Evolutionary conservation across 2,113 vertebrate genomes (phyloP).

Genomic region (Pelobates fuscus): DNA sequence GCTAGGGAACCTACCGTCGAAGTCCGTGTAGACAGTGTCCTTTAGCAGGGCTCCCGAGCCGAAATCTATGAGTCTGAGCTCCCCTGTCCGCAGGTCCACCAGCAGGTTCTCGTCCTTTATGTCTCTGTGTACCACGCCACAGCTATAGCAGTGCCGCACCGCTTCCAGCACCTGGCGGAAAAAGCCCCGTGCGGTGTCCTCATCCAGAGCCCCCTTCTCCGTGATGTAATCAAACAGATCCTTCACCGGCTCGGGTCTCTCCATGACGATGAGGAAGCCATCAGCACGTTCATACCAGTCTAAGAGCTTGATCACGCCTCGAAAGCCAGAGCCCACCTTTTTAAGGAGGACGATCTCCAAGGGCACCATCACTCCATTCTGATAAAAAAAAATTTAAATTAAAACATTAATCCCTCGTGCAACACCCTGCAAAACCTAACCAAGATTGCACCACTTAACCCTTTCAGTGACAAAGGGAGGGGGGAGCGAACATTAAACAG

Average conservation of each 20-base stretch:
- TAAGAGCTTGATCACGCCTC: conserved; percentile 90
- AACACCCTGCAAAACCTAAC: not conserved
- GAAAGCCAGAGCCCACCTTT: conserved; percentile 89
- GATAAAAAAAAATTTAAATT: not conserved
- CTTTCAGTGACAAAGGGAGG: too few relatives aligned
- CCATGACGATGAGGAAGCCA: conserved; percentile 92
- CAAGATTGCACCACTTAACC: too few relatives aligned
- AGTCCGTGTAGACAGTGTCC: conserved; percentile 97
- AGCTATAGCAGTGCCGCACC: conserved; percentile 92
- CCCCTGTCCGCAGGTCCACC: conserved; percentile 88
- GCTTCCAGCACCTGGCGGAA: conserved; percentile 94
- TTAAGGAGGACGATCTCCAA: conserved; percentile 92
- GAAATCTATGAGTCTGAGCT: conserved; percentile 97
- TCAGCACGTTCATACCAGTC: conserved; percentile 96
- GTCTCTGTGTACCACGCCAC: conserved; percentile 92
- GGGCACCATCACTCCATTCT: conserved; percentile 88
- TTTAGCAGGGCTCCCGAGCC: conserved; percentile 95
- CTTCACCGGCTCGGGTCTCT: conserved; percentile 90
- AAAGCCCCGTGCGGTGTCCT: conserved; percentile 87
- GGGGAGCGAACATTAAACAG: too few relatives aligned
- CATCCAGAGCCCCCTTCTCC: conserved; percentile 91
- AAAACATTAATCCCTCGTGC: not conserved
- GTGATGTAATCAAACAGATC: conserved; percentile 98
- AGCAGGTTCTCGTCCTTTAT: conserved; percentile 98
- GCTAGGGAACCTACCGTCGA: conserved; percentile 80